Evolutionary conservation across 2,888 invertebrate species (phyloP).

Genomic region (Eubasilissa splendida): DNA sequence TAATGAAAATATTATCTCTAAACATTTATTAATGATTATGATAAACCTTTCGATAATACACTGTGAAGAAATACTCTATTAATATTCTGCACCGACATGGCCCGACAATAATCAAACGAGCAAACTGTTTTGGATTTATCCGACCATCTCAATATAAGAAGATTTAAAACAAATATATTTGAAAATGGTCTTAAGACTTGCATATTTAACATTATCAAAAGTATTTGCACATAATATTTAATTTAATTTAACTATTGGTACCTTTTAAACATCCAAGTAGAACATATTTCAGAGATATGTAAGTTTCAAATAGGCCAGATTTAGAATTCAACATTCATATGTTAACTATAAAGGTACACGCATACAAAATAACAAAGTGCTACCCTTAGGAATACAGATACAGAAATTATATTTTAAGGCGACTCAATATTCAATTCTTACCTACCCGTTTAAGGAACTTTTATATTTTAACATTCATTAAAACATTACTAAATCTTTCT

Average conservation of each 20-base stretch:
- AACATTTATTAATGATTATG: slow-evolving; percentile 18
- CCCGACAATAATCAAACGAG: neutral
- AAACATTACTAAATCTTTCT: neutral
- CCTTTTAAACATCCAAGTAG: slow-evolving; percentile 39
- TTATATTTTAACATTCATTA: neutral
- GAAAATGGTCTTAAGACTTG: neutral
- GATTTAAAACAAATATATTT: neutral
- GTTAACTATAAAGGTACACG: slow-evolving; percentile 32
- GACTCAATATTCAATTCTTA: slow-evolving; percentile 18
- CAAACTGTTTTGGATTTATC: neutral
- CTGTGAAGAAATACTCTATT: neutral
- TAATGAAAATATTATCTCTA: slow-evolving; percentile 7
- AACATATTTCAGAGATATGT: slow-evolving; percentile 47
- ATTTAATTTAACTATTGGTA: slow-evolving; percentile 20
- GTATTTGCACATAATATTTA: neutral
- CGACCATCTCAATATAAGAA: neutral
- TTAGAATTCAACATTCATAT: slow-evolving; percentile 49
- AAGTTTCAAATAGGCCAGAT: slow-evolving; percentile 50
- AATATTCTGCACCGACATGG: neutral
- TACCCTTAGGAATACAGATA: slow-evolving; percentile 6
- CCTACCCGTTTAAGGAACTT: slow-evolving; percentile 29
- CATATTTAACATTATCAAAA: neutral
- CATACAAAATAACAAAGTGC: slow-evolving; percentile 22
- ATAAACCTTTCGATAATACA: neutral
- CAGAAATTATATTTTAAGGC: slow-evolving; percentile 20